A percentile compares a stretch with the other conserved stretches of the same genome.
Conservation (phyloP, 2,888 invertebrate genomes). For the Pseudolycoriella hygida region DNA sequence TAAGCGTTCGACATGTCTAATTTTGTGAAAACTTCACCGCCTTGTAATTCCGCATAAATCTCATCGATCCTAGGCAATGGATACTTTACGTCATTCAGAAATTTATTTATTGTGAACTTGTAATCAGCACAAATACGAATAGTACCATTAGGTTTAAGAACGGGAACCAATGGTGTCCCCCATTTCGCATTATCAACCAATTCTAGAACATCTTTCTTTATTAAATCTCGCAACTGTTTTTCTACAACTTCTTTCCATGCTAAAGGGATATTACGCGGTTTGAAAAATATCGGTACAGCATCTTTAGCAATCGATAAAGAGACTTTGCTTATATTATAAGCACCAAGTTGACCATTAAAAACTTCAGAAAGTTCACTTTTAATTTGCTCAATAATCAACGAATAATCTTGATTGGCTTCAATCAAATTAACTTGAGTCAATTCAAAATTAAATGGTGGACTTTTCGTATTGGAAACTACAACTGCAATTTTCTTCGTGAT, state of each 20-base stretch:
- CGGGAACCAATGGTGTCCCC: slow-evolving; percentile 21
- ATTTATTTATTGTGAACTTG: slow-evolving; percentile 8
- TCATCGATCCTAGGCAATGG: slow-evolving; percentile 7
- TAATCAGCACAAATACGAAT: slow-evolving; percentile 13
- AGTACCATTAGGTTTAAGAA: slow-evolving; percentile 19
- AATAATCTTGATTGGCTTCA: too few species aligned
- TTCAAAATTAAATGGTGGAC: too few species aligned
- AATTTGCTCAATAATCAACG: too few species aligned
- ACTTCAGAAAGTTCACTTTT: too few species aligned
- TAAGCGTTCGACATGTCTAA: slow-evolving; percentile 2
- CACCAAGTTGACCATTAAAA: too few species aligned
- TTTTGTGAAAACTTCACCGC: slow-evolving; percentile 3
- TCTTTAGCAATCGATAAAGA: too few species aligned
- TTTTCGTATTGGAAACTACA: too few species aligned
- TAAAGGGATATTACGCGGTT: too few species aligned
- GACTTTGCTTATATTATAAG: too few species aligned
- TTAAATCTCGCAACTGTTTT: slow-evolving; percentile 5
- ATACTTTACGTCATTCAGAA: slow-evolving; percentile 5
- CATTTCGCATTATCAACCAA: slow-evolving; percentile 11
- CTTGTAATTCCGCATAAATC: slow-evolving; percentile 3
- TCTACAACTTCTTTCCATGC: slow-evolving; percentile 5
- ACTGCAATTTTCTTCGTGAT: too few species aligned
- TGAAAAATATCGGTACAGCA: too few species aligned
- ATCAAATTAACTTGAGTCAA: too few species aligned
- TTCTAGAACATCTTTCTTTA: slow-evolving; percentile 6